Percentiles rank a stretch among this genome's conserved stretches.
Conservation (phyloP, 2,888 invertebrate genomes). For the Prenolepis imparis region DNA sequence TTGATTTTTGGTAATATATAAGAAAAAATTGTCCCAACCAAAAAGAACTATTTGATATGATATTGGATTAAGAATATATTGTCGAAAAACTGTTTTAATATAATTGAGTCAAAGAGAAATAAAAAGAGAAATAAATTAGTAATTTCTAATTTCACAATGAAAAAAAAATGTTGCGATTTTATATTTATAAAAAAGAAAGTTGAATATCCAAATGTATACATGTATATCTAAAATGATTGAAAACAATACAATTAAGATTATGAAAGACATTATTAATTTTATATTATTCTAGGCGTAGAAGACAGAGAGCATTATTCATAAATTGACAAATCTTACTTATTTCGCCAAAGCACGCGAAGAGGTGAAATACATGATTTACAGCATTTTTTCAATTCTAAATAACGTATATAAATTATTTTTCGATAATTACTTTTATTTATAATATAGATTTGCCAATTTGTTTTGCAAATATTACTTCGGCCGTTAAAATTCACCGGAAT, state of each 20-base stretch:
- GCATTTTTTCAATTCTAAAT: neutral
- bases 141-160: no score
- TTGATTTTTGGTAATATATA: neutral
- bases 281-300: slow-evolving; percentile 16
- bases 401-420: neutral
- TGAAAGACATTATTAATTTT: slow-evolving; percentile 2
- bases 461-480: slow-evolving; percentile 36
- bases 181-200: no score
- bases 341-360: neutral
- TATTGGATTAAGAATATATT: no score
- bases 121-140: no score
- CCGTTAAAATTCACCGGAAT: slow-evolving; percentile 17
- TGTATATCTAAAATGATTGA: neutral
- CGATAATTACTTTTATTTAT: neutral
- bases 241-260: neutral
- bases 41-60: neutral
- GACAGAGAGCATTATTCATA: neutral
- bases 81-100: no score
- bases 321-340: slow-evolving; percentile 13
- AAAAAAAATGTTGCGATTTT: no score
- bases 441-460: slow-evolving; percentile 26
- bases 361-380: neutral
- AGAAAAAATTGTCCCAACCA: neutral
- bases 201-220: no score
- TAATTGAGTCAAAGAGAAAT: no score